Evolutionary conservation across 2,888 invertebrate species (phyloP), one percentile per base, ranked within the genome.

Genomic region (Limulus polyphemus): DNA sequence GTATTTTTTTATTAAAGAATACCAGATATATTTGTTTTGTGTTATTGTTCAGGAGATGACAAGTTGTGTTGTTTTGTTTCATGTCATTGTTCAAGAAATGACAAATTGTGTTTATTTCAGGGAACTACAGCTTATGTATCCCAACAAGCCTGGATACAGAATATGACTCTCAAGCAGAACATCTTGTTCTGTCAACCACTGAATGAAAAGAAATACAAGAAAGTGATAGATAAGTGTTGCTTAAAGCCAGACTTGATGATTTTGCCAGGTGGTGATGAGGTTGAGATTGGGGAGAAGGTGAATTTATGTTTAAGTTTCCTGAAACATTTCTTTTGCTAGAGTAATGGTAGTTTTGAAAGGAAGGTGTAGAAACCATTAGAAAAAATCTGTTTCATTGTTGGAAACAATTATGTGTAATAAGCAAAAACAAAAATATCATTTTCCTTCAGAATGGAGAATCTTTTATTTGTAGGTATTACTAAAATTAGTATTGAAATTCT

Each of bases 101-200:
- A 50, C 13, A 50, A 3, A 13, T 50, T 50, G 14, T 14, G 51
- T 50, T 50, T n/a, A 16, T 63, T 69, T 47, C 71, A 81, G 77
- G 83, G 84, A n/a, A 73, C 77, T 1, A 75, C 83, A n/a, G 93
- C 93, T 0, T 94, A 92, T 76, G 92, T 93, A 1, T 84, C 94
- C 0, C 94, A 95, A 74, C 92, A 93, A 77, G 93, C 97, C 0
- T 98, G 98, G 98, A 97, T 98, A 62, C 97, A 97, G 77, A 98
- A 98, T 78, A 88, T 90, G 4, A 92, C 94, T 0, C 78, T 98
- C 46, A 84, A 86, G 72, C 88, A 95, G 73, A 98, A 98, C 77
- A 90, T 99, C 68, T 74, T 93, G 47, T 99, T 98, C 78, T 93
- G 94, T 13, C 84, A 85, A 68, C 73, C 81, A 0, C 80, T 84